Base-by-base conservation (phyloP, 2,113 vertebrate species). In the Chamaetylas fuelleborni region DNA sequence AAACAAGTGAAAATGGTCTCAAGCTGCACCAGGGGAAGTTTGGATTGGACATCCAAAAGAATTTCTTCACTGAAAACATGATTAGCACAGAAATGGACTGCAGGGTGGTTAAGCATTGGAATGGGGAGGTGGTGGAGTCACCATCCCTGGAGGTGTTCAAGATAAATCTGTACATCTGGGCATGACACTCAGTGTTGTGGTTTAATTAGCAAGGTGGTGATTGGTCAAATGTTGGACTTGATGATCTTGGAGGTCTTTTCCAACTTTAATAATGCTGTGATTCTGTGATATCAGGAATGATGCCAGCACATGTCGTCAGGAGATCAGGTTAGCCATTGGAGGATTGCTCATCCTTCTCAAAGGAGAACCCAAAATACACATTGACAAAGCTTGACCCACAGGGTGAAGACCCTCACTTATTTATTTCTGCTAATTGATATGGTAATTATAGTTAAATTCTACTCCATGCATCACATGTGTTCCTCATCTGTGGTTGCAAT, bases 341-440 rank as follows among this genome's bases (percentile, higher is more conserved):
- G 28, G 19, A n/a, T 43, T 29, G 19, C 28, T 73, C 19, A 22
- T 34, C 25, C 25, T 80, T 56, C 17, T 40, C n/a, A 24, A 64
- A 42, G 48, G 29, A 64, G 34, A 71, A 80, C 19, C 24, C 17
- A 62, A 51, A 11, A 40, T 23, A 54, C 31, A 40, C 9, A 56
- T 19, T 0, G 0, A 56, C 65, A 64, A 11, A 34, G 13, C 36
- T 7, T 8, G 13, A 71, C 34, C 7, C 29, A 18, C 5, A 14
- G 11, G 19, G 7, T 62, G 53, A 77, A 33, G 36, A 60, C 14
- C 7, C 9, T 77, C 9, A 12, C 31, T 53, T 65, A 34, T 80
- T 69, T 51, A 15, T 61, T 38, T 69, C 5, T 57, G 14, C 6
- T 74, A 51, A 28, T 12, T 24, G 25, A n/a, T 50, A 38, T 1